These are phyloP conservation scores for Patiria miniata DNA, from an alignment of 35 echinoderm and acorn worm species.

Conservation along the genomic window DNA sequence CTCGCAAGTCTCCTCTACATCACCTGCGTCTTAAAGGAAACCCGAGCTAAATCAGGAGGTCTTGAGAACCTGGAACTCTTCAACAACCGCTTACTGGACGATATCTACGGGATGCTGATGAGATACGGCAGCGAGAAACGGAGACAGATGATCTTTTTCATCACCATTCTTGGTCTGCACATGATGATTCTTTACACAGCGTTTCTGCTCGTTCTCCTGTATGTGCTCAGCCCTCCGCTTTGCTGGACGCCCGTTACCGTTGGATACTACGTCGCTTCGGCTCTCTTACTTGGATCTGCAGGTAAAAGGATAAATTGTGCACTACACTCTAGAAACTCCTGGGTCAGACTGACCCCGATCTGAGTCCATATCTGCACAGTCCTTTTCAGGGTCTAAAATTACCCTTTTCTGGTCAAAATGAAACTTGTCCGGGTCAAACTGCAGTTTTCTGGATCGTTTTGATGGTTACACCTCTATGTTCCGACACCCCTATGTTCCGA, in stretches of 20 bases:
- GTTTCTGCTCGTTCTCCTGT: slow-evolving; percentile 25
- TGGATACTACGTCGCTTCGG: slow-evolving; percentile 40
- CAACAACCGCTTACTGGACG: slow-evolving; percentile 25
- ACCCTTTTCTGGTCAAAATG: too few relatives aligned
- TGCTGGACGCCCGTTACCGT: slow-evolving; percentile 49
- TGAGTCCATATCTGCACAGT: not conserved
- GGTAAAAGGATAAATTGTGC: slow-evolving; percentile 4
- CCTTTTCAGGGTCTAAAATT: too few relatives aligned
- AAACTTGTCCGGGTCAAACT: not conserved
- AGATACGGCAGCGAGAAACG: not conserved
- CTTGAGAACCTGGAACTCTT: not conserved
- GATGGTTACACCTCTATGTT: too few relatives aligned
- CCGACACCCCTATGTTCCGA: too few relatives aligned
- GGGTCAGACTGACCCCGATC: not conserved
- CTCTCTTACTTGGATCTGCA: slow-evolving; percentile 46
- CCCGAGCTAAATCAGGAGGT: not conserved
- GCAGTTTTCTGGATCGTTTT: not conserved
- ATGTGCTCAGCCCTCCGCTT: slow-evolving; percentile 30
- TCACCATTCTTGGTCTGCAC: slow-evolving; percentile 40
- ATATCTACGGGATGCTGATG: slow-evolving; percentile 27
- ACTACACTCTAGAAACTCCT: too few relatives aligned
- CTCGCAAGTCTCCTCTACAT: slow-evolving; percentile 33
- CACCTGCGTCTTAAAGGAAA: slow-evolving; percentile 20
- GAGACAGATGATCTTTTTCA: slow-evolving; percentile 22
- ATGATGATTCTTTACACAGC: slow-evolving; percentile 51